Evolutionary conservation across 2,888 invertebrate genomes (phyloP).

Genomic region (Macropis europaea): DNA sequence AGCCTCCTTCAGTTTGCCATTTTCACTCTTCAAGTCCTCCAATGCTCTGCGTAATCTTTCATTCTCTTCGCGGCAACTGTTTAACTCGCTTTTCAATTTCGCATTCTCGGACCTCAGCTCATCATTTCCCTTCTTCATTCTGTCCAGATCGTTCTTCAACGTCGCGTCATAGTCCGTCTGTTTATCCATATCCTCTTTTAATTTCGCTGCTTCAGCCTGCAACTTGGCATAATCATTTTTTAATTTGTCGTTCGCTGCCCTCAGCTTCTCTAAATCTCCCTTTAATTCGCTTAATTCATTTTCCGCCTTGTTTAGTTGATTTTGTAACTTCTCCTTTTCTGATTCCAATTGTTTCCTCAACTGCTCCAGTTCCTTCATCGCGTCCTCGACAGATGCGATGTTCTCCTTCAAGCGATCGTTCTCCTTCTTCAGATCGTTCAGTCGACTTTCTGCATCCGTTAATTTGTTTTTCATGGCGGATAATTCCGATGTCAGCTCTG

Average conservation of each 20-base stretch:
- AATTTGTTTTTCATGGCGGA: slow-evolving; percentile 9
- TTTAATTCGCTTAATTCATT: slow-evolving; percentile 22
- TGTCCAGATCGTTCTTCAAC: slow-evolving; percentile 8
- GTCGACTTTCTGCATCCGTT: not conserved
- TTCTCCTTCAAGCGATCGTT: slow-evolving; percentile 39
- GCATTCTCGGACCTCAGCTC: slow-evolving; percentile 1
- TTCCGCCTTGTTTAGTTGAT: slow-evolving; percentile 27
- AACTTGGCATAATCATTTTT: slow-evolving; percentile 32
- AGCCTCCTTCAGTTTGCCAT: not conserved
- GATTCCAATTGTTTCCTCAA: slow-evolving; percentile 28
- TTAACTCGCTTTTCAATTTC: slow-evolving; percentile 19
- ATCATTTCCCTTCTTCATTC: not conserved
- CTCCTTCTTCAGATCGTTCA: slow-evolving; percentile 25
- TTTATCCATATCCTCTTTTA: slow-evolving; percentile 23
- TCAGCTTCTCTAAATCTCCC: slow-evolving; percentile 32
- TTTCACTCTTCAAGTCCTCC: not conserved
- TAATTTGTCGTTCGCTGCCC: slow-evolving; percentile 43
- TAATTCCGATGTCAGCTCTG: slow-evolving; percentile 16
- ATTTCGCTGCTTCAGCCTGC: slow-evolving; percentile 35
- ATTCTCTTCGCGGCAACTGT: slow-evolving; percentile 19
- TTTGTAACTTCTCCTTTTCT: slow-evolving; percentile 38
- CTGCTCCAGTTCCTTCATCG: slow-evolving; percentile 43
- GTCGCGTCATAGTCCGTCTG: slow-evolving; percentile 25
- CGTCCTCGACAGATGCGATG: slow-evolving; percentile 42
- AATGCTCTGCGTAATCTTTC: slow-evolving; percentile 2